These are phyloP conservation scores for Lypha dubia DNA, from an alignment of 2,888 invertebrate genomes.

Conservation along the genomic window DNA sequence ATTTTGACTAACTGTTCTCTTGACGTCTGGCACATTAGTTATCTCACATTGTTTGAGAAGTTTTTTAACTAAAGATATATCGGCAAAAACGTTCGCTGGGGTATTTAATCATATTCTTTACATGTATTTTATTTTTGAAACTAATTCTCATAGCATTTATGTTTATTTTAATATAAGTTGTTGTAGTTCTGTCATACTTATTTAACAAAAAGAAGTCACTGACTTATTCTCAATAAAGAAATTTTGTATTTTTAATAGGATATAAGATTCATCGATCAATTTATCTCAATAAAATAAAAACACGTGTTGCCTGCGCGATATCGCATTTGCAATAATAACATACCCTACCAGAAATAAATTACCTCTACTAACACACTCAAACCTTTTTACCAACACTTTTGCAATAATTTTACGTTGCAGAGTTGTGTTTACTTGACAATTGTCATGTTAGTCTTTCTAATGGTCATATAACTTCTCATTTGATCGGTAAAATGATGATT, in stretches of 20 bases:
- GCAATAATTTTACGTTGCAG: neutral
- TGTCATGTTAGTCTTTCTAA: too few species aligned
- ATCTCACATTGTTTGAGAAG: neutral
- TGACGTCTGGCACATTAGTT: too few species aligned
- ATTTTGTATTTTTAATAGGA: constrained; percentile 36
- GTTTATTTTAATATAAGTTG: neutral
- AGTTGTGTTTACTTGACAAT: too few species aligned
- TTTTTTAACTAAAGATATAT: too few species aligned
- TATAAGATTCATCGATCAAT: constrained; percentile 44
- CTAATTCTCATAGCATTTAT: constrained; percentile 46
- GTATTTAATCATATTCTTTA: neutral
- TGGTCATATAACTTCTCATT: too few species aligned
- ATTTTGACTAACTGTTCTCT: too few species aligned
- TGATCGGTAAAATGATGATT: too few species aligned
- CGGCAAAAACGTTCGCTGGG: neutral
- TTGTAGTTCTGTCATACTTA: neutral
- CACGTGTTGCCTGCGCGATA: neutral
- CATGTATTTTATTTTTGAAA: neutral
- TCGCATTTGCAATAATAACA: neutral
- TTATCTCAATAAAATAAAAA: constrained; percentile 8
- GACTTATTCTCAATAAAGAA: constrained; percentile 61
- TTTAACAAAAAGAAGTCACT: constrained; percentile 37
- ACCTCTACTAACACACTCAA: too few species aligned
- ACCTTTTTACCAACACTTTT: too few species aligned
- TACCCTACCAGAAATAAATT: too few species aligned